phyloP scores from a whole-genome alignment of 2,113 vertebrate species.

The Syngnathus scovelli region DNA sequence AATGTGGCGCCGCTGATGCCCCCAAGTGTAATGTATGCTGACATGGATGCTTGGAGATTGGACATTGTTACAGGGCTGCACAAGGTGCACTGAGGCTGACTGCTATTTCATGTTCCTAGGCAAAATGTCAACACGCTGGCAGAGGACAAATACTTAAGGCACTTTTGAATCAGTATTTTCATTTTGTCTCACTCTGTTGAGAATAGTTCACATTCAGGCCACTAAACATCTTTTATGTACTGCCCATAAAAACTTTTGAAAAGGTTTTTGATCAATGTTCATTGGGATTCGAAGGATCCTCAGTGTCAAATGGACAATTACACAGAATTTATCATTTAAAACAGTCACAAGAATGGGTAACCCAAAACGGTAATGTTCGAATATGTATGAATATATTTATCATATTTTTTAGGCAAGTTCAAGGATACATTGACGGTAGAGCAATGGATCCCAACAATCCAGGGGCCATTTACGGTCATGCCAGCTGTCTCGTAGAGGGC shows the following conservation, averaged over 20 bases:
- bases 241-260: neutral
- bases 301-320: constrained; percentile 10
- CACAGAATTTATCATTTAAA: constrained; percentile 25
- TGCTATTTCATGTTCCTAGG: constrained; percentile 28
- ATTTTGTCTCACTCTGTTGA: neutral
- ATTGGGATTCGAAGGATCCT: constrained; percentile 3
- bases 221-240: neutral
- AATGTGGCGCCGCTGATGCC: constrained; percentile 29
- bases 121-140: constrained; percentile 41
- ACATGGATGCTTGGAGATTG: constrained; percentile 41
- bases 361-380: neutral
- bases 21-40: constrained; percentile 47
- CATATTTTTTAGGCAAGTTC: neutral
- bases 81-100: constrained; percentile 12
- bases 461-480: too few species aligned
- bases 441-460: neutral
- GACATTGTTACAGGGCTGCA: constrained; percentile 15
- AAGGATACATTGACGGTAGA: neutral
- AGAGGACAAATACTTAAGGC: constrained; percentile 9
- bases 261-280: constrained; percentile 9
- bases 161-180: constrained; percentile 9
- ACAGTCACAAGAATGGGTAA: constrained; percentile 7
- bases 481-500: too few species aligned
- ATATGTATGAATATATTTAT: neutral
- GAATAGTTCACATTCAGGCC: too few species aligned